Conservation (phyloP, 2,797 vertebrate genomes). For the Fundulus diaphanus region DNA sequence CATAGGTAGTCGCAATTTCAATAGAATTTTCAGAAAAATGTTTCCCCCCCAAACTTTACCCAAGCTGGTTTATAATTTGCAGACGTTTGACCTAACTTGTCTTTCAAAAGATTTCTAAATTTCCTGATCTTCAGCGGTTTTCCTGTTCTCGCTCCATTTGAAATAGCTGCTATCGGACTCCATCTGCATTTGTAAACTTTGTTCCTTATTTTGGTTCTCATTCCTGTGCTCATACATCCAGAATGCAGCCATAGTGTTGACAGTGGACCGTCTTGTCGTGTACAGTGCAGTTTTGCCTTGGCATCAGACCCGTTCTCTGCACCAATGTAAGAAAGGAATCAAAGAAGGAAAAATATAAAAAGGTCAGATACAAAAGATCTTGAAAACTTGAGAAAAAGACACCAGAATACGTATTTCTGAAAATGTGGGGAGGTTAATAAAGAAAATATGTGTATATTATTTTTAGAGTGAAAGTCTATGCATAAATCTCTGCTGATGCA, state of each 20-base stretch:
- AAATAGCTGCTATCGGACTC: conserved; percentile 58
- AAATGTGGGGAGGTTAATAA: conserved; percentile 48
- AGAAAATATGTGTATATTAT: conserved; percentile 64
- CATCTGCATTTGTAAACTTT: conserved; percentile 39
- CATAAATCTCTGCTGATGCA: conserved; percentile 78
- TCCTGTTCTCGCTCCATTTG: conserved; percentile 21
- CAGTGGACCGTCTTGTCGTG: conserved; percentile 76
- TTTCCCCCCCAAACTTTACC: neutral
- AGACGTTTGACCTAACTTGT: conserved; percentile 33
- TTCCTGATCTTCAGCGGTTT: conserved; percentile 50
- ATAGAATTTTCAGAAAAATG: conserved; percentile 34
- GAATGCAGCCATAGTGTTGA: conserved; percentile 73
- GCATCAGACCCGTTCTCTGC: conserved; percentile 41
- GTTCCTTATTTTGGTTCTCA: neutral
- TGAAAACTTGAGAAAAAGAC: conserved; percentile 22
- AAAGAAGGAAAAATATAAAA: conserved; percentile 29
- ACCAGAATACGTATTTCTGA: conserved; percentile 47
- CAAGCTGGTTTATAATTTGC: conserved; percentile 17
- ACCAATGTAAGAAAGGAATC: conserved; percentile 51
- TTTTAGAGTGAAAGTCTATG: conserved; percentile 80
- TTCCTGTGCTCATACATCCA: conserved; percentile 30
- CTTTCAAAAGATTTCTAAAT: conserved; percentile 32
- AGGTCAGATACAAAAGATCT: conserved; percentile 33
- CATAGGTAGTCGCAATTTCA: conserved; percentile 36
- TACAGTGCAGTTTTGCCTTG: conserved; percentile 66